Evolutionary conservation across 2,888 invertebrate species (phyloP).

Genomic region (Caradrina clavipalpis): DNA sequence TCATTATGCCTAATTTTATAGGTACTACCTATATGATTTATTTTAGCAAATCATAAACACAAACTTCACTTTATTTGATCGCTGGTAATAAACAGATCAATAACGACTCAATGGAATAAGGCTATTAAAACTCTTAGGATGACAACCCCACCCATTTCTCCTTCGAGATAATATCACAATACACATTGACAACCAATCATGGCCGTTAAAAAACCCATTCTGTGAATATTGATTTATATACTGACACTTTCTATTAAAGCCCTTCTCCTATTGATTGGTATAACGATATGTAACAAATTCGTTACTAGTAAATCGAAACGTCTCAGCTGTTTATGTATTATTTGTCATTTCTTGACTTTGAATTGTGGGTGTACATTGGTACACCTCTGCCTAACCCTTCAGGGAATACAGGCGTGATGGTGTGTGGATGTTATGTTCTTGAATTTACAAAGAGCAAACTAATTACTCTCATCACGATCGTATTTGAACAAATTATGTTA

Average conservation of each 20-base stretch:
- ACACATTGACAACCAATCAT: slow-evolving; percentile 33
- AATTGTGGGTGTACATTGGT: no score
- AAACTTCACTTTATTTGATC: slow-evolving; percentile 51
- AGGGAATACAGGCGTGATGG: no score
- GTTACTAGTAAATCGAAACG: slow-evolving; percentile 5
- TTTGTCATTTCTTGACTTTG: no score
- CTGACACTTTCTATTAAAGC: slow-evolving; percentile 25
- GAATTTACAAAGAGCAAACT: neutral
- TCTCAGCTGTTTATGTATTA: neutral
- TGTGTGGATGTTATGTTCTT: no score
- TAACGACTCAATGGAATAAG: slow-evolving; percentile 56
- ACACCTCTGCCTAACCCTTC: no score
- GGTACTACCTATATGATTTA: no score
- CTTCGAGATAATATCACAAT: slow-evolving; percentile 29
- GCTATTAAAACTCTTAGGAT: slow-evolving; percentile 54
- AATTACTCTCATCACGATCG: neutral
- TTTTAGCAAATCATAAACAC: slow-evolving; percentile 29
- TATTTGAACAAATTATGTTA: neutral
- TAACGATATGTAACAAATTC: slow-evolving; percentile 2
- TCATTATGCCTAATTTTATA: neutral
- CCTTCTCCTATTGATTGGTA: slow-evolving; percentile 16
- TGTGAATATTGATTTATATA: slow-evolving; percentile 46
- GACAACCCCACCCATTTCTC: slow-evolving; percentile 37
- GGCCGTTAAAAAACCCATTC: slow-evolving; percentile 43
- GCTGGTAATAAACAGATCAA: slow-evolving; percentile 69